These are phyloP conservation scores for Scyliorhinus canicula DNA, from an alignment of 2,797 vertebrate species.

Conservation along the genomic window DNA sequence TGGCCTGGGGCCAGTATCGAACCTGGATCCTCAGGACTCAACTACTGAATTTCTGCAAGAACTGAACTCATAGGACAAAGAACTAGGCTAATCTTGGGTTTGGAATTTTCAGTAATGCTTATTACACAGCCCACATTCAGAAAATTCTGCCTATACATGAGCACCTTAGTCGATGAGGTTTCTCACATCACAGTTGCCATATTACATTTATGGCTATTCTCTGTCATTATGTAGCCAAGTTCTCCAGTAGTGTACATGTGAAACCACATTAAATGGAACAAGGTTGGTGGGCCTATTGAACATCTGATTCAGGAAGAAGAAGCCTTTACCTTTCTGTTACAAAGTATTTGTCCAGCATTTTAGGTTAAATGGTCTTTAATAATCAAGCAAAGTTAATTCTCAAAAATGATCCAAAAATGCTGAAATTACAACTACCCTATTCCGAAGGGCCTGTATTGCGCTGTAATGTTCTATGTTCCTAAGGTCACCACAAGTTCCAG, in stretches of 20 bases:
- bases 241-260: not conserved
- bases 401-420: too few relatives aligned
- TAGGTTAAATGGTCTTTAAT: not conserved
- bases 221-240: not conserved
- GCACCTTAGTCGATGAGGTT: not conserved
- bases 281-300: not conserved
- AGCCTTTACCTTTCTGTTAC: not conserved
- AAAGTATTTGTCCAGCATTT: not conserved
- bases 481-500: not conserved
- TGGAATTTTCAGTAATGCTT: not conserved
- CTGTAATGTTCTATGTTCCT: too few relatives aligned
- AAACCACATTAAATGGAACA: not conserved
- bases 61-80: not conserved
- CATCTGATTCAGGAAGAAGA: not conserved
- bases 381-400: too few relatives aligned
- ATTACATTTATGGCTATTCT: too few relatives aligned
- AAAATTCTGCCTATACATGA: not conserved
- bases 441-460: too few relatives aligned
- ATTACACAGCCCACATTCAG: not conserved
- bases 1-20: too few relatives aligned
- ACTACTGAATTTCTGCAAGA: not conserved
- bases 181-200: not conserved
- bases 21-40: too few relatives aligned
- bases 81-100: not conserved
- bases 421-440: too few relatives aligned